Evolutionary conservation across 1,140 invertebrate species (phyloP).

Genomic region (Drosophila sucinea): DNA sequence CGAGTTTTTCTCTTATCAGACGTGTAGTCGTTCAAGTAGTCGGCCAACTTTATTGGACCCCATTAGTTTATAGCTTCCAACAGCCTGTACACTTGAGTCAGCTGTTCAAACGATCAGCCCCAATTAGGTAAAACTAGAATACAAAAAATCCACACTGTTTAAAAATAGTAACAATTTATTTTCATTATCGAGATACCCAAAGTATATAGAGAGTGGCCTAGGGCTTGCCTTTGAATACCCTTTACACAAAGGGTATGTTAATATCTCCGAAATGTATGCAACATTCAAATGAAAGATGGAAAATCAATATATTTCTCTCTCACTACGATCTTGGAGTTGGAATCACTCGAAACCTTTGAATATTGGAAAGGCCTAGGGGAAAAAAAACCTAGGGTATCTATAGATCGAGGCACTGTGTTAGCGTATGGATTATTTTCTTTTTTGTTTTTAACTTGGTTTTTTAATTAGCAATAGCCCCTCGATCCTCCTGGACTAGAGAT

Average conservation of each 20-base stretch:
- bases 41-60: slow-evolving; percentile 51
- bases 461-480: slow-evolving; percentile 53
- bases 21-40: slow-evolving; percentile 43
- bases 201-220: background rate
- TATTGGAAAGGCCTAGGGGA: too few relatives aligned
- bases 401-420: background rate
- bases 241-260: background rate
- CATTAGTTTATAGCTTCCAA: slow-evolving; percentile 41
- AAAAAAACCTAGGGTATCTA: background rate
- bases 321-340: too few relatives aligned
- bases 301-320: too few relatives aligned
- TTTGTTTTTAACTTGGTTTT: slow-evolving; percentile 17
- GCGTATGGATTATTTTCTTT: background rate
- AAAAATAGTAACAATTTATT: slow-evolving; percentile 73
- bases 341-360: too few relatives aligned
- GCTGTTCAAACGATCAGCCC: slow-evolving; percentile 51
- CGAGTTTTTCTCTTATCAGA: slow-evolving; percentile 46
- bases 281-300: too few relatives aligned
- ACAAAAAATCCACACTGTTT: slow-evolving; percentile 26
- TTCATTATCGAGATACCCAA: slow-evolving; percentile 56
- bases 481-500: slow-evolving; percentile 21
- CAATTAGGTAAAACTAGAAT: background rate
- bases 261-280: too few relatives aligned
- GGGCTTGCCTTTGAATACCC: background rate
- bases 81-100: slow-evolving; percentile 50